Base-by-base conservation (phyloP, 2,888 invertebrate genomes). In the Orchestes rusci region DNA sequence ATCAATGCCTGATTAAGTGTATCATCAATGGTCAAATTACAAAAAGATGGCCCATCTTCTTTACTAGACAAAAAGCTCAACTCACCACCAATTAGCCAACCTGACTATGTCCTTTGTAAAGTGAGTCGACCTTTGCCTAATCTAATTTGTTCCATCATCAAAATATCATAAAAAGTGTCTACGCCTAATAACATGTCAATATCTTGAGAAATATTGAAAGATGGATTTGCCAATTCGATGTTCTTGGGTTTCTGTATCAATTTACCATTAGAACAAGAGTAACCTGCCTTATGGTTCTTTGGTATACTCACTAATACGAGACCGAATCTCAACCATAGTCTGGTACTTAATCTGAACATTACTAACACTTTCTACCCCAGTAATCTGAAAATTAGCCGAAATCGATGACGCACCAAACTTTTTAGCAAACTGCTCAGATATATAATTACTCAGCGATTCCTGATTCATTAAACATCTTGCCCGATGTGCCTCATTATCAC, bases 181-280 rank as follows among this genome's bases (percentile, higher is more conserved):
- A 17, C 13, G 4, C 37, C 37, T 10, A 37, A 15, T 13, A 8
- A 15, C 8, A 38, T 12, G 15, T 38, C 38, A 10, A 38, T 38
- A 4, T 29, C 5, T 5, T 23, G 10, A 3, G 38, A 15, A n/a
- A n/a, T 15, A 17, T 38, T 3, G 12, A 38, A 38, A 5, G n/a
- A 17, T 16, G 38, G 38, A 29, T 38, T 30, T 23, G 38, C 38
- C 7, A 38, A 15, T 29, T 38, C 3, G 3, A 38, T 29, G 17
- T 38, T n/a, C 4, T 12, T 7, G 3, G 38, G 38, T n/a, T n/a
- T n/a, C n/a, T n/a, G n/a, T n/a, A n/a, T n/a, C n/a, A n/a, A n/a
- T n/a, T n/a, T n/a, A n/a, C n/a, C n/a, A n/a, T n/a, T n/a, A n/a
- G n/a, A n/a, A n/a, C n/a, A n/a, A n/a, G n/a, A n/a, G n/a, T n/a